Evolutionary conservation across 1,140 invertebrate species (phyloP).

Genomic region (Mya arenaria): DNA sequence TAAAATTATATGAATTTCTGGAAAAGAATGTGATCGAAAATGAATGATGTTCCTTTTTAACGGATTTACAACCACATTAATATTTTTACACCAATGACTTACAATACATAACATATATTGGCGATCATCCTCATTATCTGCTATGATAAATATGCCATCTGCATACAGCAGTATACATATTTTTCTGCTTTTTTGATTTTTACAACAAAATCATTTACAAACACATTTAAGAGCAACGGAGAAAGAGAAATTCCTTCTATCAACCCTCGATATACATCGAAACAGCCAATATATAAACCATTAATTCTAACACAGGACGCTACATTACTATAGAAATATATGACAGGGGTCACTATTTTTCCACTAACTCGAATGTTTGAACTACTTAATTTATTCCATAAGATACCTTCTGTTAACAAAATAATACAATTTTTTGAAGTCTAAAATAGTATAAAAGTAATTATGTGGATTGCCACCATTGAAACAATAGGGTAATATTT

Average conservation of each 20-base stretch:
- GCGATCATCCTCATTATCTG: neutral
- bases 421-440: slow-evolving; percentile 3
- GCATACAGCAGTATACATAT: slow-evolving; percentile 5
- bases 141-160: neutral
- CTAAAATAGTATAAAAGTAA: slow-evolving; percentile 29
- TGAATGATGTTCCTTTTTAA: slow-evolving; percentile 6
- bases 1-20: neutral
- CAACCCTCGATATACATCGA: neutral
- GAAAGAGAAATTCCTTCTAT: neutral
- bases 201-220: neutral
- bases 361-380: neutral
- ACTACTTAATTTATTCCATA: neutral
- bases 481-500: neutral
- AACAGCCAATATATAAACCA: neutral
- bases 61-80: neutral
- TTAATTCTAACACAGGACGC: slow-evolving; percentile 13
- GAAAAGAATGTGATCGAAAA: neutral
- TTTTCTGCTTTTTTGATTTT: neutral
- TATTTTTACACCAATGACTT: neutral
- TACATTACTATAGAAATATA: neutral
- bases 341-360: neutral
- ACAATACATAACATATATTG: slow-evolving; percentile 3
- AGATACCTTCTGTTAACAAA: neutral
- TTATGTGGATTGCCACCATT: slow-evolving; percentile 26
- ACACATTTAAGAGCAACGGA: neutral